These are phyloP conservation scores for Liodrosophila aerea DNA, from an alignment of 2,888 invertebrate genomes.

Conservation along the genomic window DNA sequence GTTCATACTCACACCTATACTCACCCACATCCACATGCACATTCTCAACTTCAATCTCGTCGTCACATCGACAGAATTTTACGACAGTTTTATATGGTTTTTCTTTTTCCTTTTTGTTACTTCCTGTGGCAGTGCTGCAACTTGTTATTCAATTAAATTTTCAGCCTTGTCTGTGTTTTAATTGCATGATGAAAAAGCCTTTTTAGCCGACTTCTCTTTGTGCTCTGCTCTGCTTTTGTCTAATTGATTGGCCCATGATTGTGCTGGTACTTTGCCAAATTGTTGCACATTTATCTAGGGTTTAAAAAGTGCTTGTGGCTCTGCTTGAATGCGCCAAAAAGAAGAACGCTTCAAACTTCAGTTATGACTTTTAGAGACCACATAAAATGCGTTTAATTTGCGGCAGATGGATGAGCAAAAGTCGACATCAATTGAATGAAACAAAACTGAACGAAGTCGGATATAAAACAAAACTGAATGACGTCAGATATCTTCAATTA, in stretches of 20 bases:
- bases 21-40: constrained; percentile 16
- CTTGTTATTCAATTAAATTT: constrained; percentile 73
- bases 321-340: not conserved
- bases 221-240: constrained; percentile 7
- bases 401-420: not conserved
- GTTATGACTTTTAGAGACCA: constrained; percentile 4
- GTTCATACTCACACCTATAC: constrained; percentile 18
- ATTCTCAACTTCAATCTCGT: constrained; percentile 16
- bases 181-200: constrained; percentile 66
- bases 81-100: constrained; percentile 55
- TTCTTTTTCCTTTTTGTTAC: not conserved
- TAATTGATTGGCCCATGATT: constrained; percentile 51
- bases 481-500: too few relatives aligned
- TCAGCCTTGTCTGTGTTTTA: constrained; percentile 54
- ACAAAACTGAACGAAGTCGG: too few relatives aligned
- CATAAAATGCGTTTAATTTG: constrained; percentile 2
- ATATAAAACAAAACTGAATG: too few relatives aligned
- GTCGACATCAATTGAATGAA: too few relatives aligned
- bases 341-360: not conserved
- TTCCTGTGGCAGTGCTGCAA: constrained; percentile 6
- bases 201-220: constrained; percentile 30
- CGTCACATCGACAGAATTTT: constrained; percentile 40
- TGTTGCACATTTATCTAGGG: constrained; percentile 11
- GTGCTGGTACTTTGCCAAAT: constrained; percentile 1
- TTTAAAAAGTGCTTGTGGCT: constrained; percentile 3